phyloP scores from a whole-genome alignment of 1,140 invertebrate genomes.

The Drosophila navojoa region DNA sequence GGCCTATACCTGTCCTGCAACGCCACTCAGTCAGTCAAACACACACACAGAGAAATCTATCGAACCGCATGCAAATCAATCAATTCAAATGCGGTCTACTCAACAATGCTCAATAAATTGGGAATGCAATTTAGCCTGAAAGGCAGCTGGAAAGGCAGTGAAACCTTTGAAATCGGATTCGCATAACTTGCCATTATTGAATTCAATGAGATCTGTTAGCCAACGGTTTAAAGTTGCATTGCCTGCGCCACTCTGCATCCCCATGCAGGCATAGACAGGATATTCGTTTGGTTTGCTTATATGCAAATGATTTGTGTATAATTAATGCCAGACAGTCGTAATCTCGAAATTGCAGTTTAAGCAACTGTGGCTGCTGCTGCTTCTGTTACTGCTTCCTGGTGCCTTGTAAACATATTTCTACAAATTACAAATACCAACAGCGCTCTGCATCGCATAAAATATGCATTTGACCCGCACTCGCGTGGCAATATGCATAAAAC shows the following conservation, averaged over 20 bases:
- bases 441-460: constrained; percentile 48
- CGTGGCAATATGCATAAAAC: not conserved
- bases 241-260: not conserved
- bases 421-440: constrained; percentile 69
- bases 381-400: not conserved
- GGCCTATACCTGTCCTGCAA: constrained; percentile 7
- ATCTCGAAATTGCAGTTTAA: constrained; percentile 14
- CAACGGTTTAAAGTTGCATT: not conserved
- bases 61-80: constrained; percentile 46
- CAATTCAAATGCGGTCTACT: constrained; percentile 28
- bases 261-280: not conserved
- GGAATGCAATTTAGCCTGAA: constrained; percentile 15
- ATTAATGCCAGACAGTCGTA: constrained; percentile 51
- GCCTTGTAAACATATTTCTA: constrained; percentile 62
- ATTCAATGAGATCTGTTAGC: not conserved
- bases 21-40: not conserved
- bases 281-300: constrained; percentile 17
- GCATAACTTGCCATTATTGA: constrained; percentile 6
- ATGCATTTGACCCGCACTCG: constrained; percentile 31
- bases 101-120: constrained; percentile 34
- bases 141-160: constrained; percentile 3
- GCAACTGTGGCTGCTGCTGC: not conserved
- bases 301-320: constrained; percentile 53
- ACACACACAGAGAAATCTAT: not conserved
- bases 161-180: constrained; percentile 21